Evolutionary conservation across 2,113 vertebrate species (phyloP).

Genomic region (Polypterus senegalus): DNA sequence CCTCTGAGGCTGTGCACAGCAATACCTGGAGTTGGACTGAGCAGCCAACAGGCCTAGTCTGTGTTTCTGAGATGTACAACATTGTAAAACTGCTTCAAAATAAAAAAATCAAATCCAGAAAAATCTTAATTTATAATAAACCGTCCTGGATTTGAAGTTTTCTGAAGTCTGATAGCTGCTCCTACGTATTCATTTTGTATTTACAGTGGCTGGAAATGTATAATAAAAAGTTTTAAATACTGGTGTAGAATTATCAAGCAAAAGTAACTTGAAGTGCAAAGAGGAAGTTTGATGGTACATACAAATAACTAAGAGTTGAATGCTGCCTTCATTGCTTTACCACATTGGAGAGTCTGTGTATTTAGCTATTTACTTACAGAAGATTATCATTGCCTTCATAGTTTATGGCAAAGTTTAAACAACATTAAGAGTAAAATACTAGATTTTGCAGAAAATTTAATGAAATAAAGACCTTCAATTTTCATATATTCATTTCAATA

Average conservation of each 20-base stretch:
- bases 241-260: no score
- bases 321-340: constrained; percentile 38
- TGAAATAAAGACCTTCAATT: constrained; percentile 41
- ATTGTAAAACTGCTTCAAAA: no score
- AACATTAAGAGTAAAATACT: constrained; percentile 44
- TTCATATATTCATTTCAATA: constrained; percentile 79
- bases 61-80: constrained; percentile 8
- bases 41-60: constrained; percentile 58
- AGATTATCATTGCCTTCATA: constrained; percentile 42
- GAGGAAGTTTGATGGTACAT: constrained; percentile 9
- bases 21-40: constrained; percentile 58
- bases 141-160: no score
- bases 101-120: no score
- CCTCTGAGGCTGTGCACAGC: constrained; percentile 55
- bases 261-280: no score
- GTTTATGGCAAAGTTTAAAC: constrained; percentile 44
- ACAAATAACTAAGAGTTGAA: constrained; percentile 22
- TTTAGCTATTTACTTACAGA: constrained; percentile 30
- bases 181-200: constrained; percentile 9
- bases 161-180: no score
- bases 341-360: constrained; percentile 26
- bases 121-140: no score
- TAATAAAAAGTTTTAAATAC: neutral
- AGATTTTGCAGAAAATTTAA: constrained; percentile 13
- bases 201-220: constrained; percentile 27